These are phyloP conservation scores for Drosophila willistoni DNA, from an alignment of 1,140 invertebrate species.

Conservation along the genomic window DNA sequence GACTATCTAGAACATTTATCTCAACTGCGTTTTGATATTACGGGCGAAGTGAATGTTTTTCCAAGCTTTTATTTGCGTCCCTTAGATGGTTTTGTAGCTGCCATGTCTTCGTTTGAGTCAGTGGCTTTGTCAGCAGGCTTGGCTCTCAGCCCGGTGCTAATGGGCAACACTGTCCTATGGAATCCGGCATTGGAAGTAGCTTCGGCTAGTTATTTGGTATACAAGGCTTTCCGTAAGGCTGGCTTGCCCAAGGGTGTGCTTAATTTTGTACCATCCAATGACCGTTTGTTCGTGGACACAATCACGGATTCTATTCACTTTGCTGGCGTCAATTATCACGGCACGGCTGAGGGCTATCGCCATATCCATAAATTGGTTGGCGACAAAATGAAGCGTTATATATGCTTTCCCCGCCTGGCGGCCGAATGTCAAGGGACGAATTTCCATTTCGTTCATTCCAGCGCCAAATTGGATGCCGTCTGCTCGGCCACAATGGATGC, in stretches of 20 bases:
- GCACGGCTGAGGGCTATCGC: slow-evolving; percentile 89
- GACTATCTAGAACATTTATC: slow-evolving; percentile 90
- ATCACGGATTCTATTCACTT: slow-evolving; percentile 93
- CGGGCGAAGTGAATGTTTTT: slow-evolving; percentile 84
- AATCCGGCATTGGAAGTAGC: slow-evolving; percentile 98
- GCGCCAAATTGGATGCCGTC: slow-evolving; percentile 92
- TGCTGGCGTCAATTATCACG: slow-evolving; percentile 98
- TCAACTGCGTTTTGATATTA: slow-evolving; percentile 85
- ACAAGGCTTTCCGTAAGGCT: slow-evolving; percentile 94
- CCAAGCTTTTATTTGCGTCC: slow-evolving; percentile 88
- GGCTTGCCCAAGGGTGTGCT: slow-evolving; percentile 97
- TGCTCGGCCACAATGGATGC: slow-evolving; percentile 92
- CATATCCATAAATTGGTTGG: slow-evolving; percentile 95
- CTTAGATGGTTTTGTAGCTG: slow-evolving; percentile 98
- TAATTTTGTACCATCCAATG: slow-evolving; percentile 97
- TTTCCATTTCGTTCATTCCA: slow-evolving; percentile 97
- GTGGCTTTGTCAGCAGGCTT: slow-evolving; percentile 98
- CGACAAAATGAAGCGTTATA: slow-evolving; percentile 92
- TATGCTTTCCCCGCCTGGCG: slow-evolving; percentile 95
- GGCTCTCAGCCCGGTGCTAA: slow-evolving; percentile 96
- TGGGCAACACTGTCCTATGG: slow-evolving; percentile 98
- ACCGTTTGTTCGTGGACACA: slow-evolving; percentile 95
- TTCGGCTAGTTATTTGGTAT: slow-evolving; percentile 96
- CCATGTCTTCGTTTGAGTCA: slow-evolving; percentile 98
- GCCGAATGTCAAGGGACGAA: slow-evolving; percentile 99